Conservation (phyloP, 2,797 vertebrate species). For the Naso thynnoides region DNA sequence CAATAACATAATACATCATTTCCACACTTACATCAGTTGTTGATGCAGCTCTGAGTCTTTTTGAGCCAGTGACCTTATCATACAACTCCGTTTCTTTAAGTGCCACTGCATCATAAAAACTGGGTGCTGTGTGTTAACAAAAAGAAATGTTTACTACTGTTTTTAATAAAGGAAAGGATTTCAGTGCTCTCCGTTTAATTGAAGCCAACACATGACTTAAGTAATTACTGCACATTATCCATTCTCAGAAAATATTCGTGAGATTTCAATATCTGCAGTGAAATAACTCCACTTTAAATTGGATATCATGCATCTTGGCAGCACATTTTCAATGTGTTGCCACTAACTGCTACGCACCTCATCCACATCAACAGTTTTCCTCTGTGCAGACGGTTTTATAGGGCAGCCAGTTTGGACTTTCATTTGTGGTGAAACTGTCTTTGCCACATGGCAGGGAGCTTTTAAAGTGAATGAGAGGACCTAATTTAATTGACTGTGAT, state of each 20-base stretch:
- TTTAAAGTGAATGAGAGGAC: constrained; percentile 66
- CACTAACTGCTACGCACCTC: constrained; percentile 20
- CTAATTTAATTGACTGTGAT: constrained; percentile 76
- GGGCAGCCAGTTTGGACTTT: constrained; percentile 45
- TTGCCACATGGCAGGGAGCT: constrained; percentile 52
- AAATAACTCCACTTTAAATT: constrained; percentile 60
- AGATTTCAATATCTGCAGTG: constrained; percentile 60
- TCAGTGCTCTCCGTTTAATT: constrained; percentile 50
- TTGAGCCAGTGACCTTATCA: constrained; percentile 44
- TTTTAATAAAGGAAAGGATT: constrained; percentile 41
- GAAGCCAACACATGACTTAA: constrained; percentile 44
- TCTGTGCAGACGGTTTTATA: constrained; percentile 23
- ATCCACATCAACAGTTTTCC: constrained; percentile 4
- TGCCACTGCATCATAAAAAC: constrained; percentile 38
- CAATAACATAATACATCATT: constrained; percentile 48
- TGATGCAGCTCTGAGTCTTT: constrained; percentile 37
- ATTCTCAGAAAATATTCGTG: constrained; percentile 50
- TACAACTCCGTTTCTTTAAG: constrained; percentile 23
- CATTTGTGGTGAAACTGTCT: constrained; percentile 58
- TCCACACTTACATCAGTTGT: constrained; percentile 33
- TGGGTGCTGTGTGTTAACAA: constrained; percentile 36
- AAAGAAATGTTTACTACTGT: constrained; percentile 48
- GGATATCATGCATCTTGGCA: constrained; percentile 50
- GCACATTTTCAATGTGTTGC: constrained; percentile 49
- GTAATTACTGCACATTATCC: constrained; percentile 65